Evolutionary conservation across 2,888 invertebrate species (phyloP), one percentile per base, ranked within the genome.

Genomic region (Pogonocherus hispidulus): DNA sequence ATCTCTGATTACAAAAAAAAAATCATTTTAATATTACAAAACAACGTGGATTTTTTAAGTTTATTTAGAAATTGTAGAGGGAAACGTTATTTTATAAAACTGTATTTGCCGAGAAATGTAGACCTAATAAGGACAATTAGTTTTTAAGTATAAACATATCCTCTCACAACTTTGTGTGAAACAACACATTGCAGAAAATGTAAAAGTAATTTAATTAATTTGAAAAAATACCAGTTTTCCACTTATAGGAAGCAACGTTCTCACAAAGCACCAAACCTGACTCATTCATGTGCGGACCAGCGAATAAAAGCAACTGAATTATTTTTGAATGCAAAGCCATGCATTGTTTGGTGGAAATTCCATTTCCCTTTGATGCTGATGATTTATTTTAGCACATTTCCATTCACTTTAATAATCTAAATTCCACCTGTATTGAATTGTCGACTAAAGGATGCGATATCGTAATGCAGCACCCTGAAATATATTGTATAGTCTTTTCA

Each of bases 281-380:
- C 47, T 41, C 59, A 46, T 59, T 41, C 59, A 59, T 59, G 59
- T 59, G 59, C 46, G 46, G 46, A 46, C 27, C 14, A 16, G 47
- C 44, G 27, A 59, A 46, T 14, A 32, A 47, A 59, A 23, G 59
- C 37, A 59, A 59, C 41, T 47, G 59, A 59, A 47, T 59, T 59
- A 59, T 59, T 59, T 47, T 16, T 6, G 27, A 46, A 46, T 16
- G 20, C 59, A 59, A 47, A 59, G 59, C 59, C 27, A 23, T 18
- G 23, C 46, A 59, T 59, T 59, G 59, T 59, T 59, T 23, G 47
- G 19, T 47, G 59, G 27, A 59, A 59, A 59, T 27, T 46, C 18
- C 59, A 46, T 46, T 59, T 47, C 59, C 46, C 59, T 59, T 59
- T 47, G n/a, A n/a, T n/a, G n/a, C n/a, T 59, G 59, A 59, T 32